Conservation (phyloP, 1,140 invertebrate genomes). For the Bombus impatiens region DNA sequence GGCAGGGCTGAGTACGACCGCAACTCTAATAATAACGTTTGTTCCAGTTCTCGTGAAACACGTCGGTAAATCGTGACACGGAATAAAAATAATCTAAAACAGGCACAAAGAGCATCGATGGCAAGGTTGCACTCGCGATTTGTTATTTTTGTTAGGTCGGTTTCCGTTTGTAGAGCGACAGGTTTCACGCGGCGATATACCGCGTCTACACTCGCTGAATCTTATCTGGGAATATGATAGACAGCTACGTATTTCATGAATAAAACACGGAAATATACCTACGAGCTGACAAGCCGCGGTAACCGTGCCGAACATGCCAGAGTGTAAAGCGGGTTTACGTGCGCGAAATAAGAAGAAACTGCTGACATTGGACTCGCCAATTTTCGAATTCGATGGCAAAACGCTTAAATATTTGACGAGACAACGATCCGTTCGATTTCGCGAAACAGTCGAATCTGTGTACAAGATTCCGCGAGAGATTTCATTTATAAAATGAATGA, state of each 20-base stretch:
- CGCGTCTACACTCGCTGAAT: slow-evolving; percentile 55
- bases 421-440: neutral
- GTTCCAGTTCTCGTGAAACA: neutral
- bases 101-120: neutral
- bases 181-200: slow-evolving; percentile 44
- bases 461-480: neutral
- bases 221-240: slow-evolving; percentile 65
- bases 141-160: slow-evolving; percentile 40
- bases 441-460: neutral
- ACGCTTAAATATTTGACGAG: neutral
- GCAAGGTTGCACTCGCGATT: neutral
- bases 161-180: slow-evolving; percentile 44
- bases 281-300: slow-evolving; percentile 60
- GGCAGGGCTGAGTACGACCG: neutral
- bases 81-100: slow-evolving; percentile 1
- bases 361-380: neutral
- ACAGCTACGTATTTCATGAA: slow-evolving; percentile 71
- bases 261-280: slow-evolving; percentile 70
- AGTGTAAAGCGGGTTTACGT: slow-evolving; percentile 38
- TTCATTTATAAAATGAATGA: neutral
- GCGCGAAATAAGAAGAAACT: slow-evolving; percentile 50
- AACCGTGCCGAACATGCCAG: slow-evolving; percentile 19
- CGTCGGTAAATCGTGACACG: neutral
- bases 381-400: neutral
- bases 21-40: neutral